A percentile compares a stretch with the other conserved stretches of the same genome.
These are phyloP conservation scores for Druon quercuslanigerum DNA, from an alignment of 1,140 invertebrate genomes.

Conservation along the genomic window DNA sequence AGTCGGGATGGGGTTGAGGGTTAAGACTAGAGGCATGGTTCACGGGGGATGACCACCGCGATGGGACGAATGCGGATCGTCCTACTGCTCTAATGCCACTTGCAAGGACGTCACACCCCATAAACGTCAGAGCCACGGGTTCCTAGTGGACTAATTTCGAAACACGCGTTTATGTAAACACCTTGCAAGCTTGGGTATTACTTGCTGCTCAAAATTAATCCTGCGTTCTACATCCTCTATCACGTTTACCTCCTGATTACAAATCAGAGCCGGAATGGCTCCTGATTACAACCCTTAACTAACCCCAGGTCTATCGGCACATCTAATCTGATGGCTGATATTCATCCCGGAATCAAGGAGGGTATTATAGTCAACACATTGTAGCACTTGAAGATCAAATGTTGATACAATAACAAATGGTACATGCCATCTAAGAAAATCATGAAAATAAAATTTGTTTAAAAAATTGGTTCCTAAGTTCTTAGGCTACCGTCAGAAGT, in stretches of 20 bases:
- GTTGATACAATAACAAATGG: no score
- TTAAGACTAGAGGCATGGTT: slow-evolving; percentile 48
- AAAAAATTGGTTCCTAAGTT: no score
- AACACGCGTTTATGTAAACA: slow-evolving; percentile 16
- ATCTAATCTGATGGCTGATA: no score
- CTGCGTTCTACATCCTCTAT: background rate
- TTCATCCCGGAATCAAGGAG: no score
- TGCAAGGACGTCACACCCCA: slow-evolving; percentile 41
- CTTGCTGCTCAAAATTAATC: slow-evolving; percentile 20
- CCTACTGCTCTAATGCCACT: slow-evolving; percentile 39
- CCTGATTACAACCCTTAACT: background rate
- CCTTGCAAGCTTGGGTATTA: slow-evolving; percentile 3
- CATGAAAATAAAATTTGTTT: no score
- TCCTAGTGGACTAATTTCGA: slow-evolving; percentile 9
- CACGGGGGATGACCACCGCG: slow-evolving; percentile 32
- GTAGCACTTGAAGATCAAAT: no score
- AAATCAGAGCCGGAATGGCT: slow-evolving; percentile 7
- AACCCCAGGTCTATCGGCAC: background rate
- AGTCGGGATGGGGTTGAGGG: slow-evolving; percentile 45
- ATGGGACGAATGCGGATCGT: slow-evolving; percentile 5
- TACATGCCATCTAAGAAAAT: no score
- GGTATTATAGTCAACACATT: no score
- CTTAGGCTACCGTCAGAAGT: no score
- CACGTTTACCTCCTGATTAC: slow-evolving; percentile 15
- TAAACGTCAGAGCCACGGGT: slow-evolving; percentile 53